Evolutionary conservation across 2,888 invertebrate species (phyloP).

Genomic region (Ptilodon capucinus): DNA sequence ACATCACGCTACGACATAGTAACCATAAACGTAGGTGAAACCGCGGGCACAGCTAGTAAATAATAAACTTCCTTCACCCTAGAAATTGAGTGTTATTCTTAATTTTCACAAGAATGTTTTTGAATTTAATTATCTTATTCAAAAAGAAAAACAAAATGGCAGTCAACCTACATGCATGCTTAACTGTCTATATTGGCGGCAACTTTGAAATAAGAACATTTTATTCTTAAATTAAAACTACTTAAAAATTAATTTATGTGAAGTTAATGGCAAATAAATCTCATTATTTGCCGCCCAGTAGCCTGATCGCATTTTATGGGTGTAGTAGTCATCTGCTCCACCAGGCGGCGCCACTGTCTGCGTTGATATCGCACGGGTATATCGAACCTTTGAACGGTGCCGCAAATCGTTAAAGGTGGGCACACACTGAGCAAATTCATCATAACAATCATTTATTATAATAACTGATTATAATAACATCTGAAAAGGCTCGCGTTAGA

Average conservation of each 20-base stretch:
- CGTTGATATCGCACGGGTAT: constrained; percentile 41
- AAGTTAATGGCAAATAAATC: neutral
- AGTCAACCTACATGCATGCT: too few species aligned
- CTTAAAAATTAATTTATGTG: neutral
- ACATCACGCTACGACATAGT: too few species aligned
- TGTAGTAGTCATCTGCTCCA: constrained; percentile 18
- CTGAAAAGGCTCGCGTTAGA: too few species aligned
- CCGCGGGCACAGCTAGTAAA: too few species aligned
- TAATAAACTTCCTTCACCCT: too few species aligned
- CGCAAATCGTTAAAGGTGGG: constrained; percentile 36
- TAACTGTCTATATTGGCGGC: neutral
- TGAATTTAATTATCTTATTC: too few species aligned
- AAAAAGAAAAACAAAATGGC: too few species aligned
- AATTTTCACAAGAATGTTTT: too few species aligned
- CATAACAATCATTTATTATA: neutral
- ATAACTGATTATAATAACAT: too few species aligned
- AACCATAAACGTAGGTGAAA: too few species aligned
- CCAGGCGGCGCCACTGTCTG: constrained; percentile 43
- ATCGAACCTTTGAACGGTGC: constrained; percentile 43
- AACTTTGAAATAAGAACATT: neutral
- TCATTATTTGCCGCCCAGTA: neutral
- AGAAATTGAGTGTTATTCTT: too few species aligned
- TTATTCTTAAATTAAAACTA: neutral
- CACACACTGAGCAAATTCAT: constrained; percentile 16
- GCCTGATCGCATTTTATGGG: constrained; percentile 8